These are phyloP conservation scores for Stenodema calcarata DNA, from an alignment of 2,888 invertebrate genomes.

Conservation along the genomic window DNA sequence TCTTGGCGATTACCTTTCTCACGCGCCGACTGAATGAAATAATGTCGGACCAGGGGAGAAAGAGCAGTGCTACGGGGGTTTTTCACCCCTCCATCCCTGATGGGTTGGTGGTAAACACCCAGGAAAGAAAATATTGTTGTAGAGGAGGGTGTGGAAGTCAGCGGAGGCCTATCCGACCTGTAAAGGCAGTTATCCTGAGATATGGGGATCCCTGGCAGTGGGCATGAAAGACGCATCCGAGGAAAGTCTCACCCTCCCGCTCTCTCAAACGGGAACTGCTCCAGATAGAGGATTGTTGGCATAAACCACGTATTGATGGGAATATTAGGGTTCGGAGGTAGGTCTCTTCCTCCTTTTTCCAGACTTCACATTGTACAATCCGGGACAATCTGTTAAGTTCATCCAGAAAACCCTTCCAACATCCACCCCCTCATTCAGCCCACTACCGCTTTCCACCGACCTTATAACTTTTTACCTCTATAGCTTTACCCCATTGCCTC, in stretches of 20 bases:
- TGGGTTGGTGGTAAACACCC: background rate
- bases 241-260: background rate
- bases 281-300: constrained; percentile 29
- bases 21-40: background rate
- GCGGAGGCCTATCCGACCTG: background rate
- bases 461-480: constrained; percentile 30
- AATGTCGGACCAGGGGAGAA: background rate
- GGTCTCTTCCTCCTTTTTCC: background rate
- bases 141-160: background rate
- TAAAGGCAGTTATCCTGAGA: constrained; percentile 32
- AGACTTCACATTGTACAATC: background rate
- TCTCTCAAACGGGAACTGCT: background rate
- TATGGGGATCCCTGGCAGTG: constrained; percentile 22
- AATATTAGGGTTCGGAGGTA: background rate
- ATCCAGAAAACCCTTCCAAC: constrained; percentile 6
- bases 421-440: background rate
- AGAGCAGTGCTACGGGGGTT: background rate
- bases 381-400: constrained; percentile 30
- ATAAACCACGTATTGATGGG: constrained; percentile 26
- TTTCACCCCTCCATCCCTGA: background rate
- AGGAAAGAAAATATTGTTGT: constrained; percentile 20
- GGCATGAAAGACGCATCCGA: constrained; percentile 5
- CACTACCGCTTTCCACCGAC: background rate
- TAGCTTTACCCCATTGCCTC: background rate
- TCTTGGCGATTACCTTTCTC: background rate